These are phyloP conservation scores for Odobenus rosmarus DNA, from an alignment of 2,113 vertebrate species.

Conservation along the genomic window DNA sequence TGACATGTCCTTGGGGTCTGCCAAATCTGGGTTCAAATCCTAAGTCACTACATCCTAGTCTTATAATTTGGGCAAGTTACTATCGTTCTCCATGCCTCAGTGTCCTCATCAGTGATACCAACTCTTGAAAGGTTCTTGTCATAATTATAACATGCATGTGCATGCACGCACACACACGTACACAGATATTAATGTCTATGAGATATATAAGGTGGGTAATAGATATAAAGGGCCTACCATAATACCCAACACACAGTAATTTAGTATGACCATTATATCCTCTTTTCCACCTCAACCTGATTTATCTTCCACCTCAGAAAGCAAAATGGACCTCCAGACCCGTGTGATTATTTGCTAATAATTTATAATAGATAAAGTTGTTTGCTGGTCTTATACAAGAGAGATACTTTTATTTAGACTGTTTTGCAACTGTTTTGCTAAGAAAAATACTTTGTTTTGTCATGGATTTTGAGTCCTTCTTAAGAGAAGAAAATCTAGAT, in stretches of 20 bases:
- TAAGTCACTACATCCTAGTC: background rate
- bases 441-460: background rate
- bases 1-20: background rate
- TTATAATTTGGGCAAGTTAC: background rate
- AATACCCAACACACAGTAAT: background rate
- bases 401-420: background rate
- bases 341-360: background rate
- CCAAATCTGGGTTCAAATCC: conserved; percentile 48
- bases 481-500: background rate
- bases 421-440: background rate
- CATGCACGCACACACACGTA: background rate
- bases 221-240: background rate
- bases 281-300: background rate
- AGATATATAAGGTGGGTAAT: background rate
- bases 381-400: background rate
- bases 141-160: background rate
- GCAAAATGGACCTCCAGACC: background rate
- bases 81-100: background rate
- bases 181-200: background rate
- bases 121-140: background rate
- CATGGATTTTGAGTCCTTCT: background rate
- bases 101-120: conserved; percentile 10
- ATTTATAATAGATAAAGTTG: background rate
- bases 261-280: background rate
- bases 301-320: conserved; percentile 1